These are phyloP conservation scores for Drosophila rufa DNA, from an alignment of 1,140 invertebrate genomes.

Conservation along the genomic window DNA sequence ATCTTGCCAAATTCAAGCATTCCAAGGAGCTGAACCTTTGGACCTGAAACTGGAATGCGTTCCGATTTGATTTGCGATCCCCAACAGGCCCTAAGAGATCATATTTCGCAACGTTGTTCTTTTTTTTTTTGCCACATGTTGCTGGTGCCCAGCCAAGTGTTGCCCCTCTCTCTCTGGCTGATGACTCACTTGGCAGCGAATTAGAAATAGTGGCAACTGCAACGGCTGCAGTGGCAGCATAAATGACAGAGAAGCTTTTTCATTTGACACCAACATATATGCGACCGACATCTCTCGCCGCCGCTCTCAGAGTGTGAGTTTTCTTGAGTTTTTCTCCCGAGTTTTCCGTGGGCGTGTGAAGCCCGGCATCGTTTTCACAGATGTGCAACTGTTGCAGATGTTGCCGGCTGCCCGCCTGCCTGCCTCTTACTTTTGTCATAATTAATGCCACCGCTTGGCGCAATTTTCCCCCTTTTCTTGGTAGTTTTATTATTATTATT, in stretches of 20 bases:
- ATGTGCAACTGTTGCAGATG: constrained; percentile 38
- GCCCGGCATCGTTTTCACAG: constrained; percentile 55
- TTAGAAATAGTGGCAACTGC: constrained; percentile 66
- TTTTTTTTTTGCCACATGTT: constrained; percentile 43
- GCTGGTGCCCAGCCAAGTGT: constrained; percentile 18
- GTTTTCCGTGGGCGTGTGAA: constrained; percentile 48
- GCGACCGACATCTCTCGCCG: not conserved
- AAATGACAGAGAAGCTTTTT: constrained; percentile 66
- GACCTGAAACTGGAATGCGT: no score
- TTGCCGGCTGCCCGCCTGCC: constrained; percentile 1
- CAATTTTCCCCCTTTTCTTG: constrained; percentile 43
- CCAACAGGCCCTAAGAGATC: not conserved
- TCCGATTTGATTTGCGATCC: not conserved
- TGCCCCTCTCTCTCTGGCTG: constrained; percentile 16
- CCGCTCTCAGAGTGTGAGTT: constrained; percentile 12
- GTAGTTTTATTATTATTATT: constrained; percentile 21
- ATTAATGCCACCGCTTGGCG: constrained; percentile 62
- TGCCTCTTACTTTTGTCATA: constrained; percentile 69
- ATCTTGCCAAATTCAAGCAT: no score
- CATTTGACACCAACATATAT: constrained; percentile 17
- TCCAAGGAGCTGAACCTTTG: not conserved
- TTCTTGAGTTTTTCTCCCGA: constrained; percentile 5
- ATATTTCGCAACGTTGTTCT: constrained; percentile 11
- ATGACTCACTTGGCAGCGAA: constrained; percentile 64
- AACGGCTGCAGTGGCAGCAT: constrained; percentile 21